phyloP scores from a whole-genome alignment of 2,113 vertebrate genomes.

The Geococcyx californianus region DNA sequence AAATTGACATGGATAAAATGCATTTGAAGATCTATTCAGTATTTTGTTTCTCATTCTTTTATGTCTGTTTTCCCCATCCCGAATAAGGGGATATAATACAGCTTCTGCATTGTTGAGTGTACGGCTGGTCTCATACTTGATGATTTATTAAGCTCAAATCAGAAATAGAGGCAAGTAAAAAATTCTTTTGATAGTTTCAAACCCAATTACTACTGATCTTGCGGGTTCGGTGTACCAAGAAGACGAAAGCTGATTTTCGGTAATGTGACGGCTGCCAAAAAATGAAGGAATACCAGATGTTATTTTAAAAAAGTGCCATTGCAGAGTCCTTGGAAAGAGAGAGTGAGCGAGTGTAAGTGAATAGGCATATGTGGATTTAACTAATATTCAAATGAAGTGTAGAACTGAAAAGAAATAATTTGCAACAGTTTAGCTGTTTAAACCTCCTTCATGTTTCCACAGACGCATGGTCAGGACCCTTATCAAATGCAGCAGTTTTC shows the following conservation, averaged over 20 bases:
- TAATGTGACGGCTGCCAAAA: slow-evolving; percentile 50
- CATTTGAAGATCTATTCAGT: slow-evolving; percentile 48
- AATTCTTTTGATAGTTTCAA: slow-evolving; percentile 45
- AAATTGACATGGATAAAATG: slow-evolving; percentile 59
- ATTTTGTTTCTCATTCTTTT: slow-evolving; percentile 61
- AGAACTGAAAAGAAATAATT: slow-evolving; percentile 41
- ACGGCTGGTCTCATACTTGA: neutral
- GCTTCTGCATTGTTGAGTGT: slow-evolving; percentile 22
- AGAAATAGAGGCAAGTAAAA: neutral
- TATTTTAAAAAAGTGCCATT: slow-evolving; percentile 48
- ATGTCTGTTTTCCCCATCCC: slow-evolving; percentile 23
- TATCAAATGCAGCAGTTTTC: slow-evolving; percentile 1
- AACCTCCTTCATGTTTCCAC: neutral
- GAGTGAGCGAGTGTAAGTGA: neutral
- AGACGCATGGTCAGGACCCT: neutral
- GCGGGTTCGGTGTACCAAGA: slow-evolving; percentile 11
- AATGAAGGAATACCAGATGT: slow-evolving; percentile 71
- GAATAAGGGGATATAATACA: slow-evolving; percentile 23
- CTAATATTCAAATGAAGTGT: slow-evolving; percentile 37
- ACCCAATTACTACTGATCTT: slow-evolving; percentile 20
- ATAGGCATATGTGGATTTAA: slow-evolving; percentile 36
- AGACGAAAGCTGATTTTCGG: slow-evolving; percentile 55
- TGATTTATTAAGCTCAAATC: slow-evolving; percentile 38
- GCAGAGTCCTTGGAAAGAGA: slow-evolving; percentile 40
- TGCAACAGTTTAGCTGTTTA: neutral